phyloP scores from a whole-genome alignment of 2,797 vertebrate species.

The Novumbra hubbsi region DNA sequence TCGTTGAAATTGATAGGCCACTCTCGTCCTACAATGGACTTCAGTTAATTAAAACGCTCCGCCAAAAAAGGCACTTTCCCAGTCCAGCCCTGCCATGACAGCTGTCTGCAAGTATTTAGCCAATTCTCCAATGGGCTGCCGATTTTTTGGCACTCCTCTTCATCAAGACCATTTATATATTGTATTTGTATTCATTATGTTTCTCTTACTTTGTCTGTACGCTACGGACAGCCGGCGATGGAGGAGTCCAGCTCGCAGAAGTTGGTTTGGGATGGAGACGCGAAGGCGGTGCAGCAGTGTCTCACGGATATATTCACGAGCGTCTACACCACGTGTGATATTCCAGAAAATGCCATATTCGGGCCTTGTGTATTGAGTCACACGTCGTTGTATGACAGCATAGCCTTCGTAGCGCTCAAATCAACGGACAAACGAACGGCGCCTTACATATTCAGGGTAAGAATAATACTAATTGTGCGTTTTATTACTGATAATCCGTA shows the following conservation, averaged over 20 bases:
- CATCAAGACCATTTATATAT: conserved; percentile 13
- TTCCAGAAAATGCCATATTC: conserved; percentile 94
- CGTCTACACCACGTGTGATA: conserved; percentile 96
- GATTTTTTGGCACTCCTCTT: conserved; percentile 45
- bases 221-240: conserved; percentile 68
- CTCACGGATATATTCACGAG: conserved; percentile 98
- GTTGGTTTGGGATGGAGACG: conserved; percentile 89
- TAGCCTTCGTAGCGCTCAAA: conserved; percentile 96
- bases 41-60: conserved; percentile 55
- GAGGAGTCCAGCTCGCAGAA: conserved; percentile 88
- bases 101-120: conserved; percentile 36
- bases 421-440: conserved; percentile 95
- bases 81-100: conserved; percentile 48
- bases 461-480: not conserved
- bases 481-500: not conserved
- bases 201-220: conserved; percentile 4
- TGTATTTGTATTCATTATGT: not conserved
- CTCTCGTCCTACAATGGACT: conserved; percentile 28
- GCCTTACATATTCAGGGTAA: conserved; percentile 95
- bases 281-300: conserved; percentile 95
- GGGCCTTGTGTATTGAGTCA: conserved; percentile 95
- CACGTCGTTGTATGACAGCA: conserved; percentile 97
- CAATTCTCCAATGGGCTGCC: conserved; percentile 44
- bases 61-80: conserved; percentile 23
- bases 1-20: conserved; percentile 29